Conservation (phyloP, 1,140 invertebrate genomes). For the Thalassaphorura encarpata region DNA sequence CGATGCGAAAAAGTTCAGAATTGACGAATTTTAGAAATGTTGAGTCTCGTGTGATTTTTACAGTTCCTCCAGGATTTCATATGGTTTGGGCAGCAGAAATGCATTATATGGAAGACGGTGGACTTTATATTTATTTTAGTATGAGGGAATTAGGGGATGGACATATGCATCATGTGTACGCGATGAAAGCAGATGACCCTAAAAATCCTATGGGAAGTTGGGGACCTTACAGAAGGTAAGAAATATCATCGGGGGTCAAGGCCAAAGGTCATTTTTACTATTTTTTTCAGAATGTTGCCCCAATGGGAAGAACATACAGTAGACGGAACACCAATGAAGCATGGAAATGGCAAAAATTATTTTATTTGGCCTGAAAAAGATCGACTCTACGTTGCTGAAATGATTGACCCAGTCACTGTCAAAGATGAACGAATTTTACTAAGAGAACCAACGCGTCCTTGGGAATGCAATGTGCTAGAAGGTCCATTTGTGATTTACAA, state of each 20-base stretch:
- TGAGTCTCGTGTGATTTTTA: no score
- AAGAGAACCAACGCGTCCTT: not conserved
- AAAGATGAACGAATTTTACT: not conserved
- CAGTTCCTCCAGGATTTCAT: no score
- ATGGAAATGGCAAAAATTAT: not conserved
- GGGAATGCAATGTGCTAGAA: constrained; percentile 16
- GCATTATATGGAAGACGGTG: no score
- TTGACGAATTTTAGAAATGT: no score
- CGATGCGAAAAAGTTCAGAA: no score
- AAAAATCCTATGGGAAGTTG: not conserved
- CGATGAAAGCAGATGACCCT: not conserved
- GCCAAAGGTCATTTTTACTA: not conserved
- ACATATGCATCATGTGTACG: not conserved
- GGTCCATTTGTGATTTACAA: constrained; percentile 19
- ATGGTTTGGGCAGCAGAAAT: no score
- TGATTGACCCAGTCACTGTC: not conserved
- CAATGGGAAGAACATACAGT: not conserved
- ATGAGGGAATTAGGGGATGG: not conserved
- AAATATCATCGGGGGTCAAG: not conserved
- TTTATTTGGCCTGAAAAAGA: constrained; percentile 7
- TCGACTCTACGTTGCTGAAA: not conserved
- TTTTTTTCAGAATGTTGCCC: not conserved
- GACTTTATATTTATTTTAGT: not conserved
- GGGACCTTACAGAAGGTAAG: not conserved
- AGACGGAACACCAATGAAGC: not conserved